Evolutionary conservation across 2,113 vertebrate species (phyloP).

Genomic region (Bos javanicus): DNA sequence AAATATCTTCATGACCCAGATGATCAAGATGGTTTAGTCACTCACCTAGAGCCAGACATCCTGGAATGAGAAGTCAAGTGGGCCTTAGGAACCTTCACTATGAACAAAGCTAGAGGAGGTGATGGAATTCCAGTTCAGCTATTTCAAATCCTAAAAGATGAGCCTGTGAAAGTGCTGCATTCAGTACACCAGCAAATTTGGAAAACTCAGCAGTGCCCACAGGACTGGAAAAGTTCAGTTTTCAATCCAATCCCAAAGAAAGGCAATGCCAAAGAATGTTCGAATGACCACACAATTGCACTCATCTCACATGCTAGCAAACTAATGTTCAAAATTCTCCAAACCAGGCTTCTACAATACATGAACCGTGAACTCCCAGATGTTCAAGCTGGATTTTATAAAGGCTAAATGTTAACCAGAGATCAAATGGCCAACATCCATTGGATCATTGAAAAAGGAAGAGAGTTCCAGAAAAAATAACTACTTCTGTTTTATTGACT

Average conservation of each 20-base stretch:
- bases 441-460: not conserved
- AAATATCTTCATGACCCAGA: not conserved
- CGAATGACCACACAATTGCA: not conserved
- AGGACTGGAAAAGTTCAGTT: not conserved
- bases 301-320: not conserved
- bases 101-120: not conserved
- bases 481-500: not conserved
- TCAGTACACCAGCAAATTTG: not conserved
- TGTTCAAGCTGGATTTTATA: not conserved
- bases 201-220: not conserved
- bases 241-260: not conserved
- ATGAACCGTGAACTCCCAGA: not conserved
- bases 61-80: not conserved
- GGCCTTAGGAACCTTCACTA: not conserved
- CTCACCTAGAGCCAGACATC: not conserved
- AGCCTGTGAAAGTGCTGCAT: no score
- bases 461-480: not conserved
- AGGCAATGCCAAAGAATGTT: not conserved
- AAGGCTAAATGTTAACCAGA: not conserved
- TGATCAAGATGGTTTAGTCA: not conserved
- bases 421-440: not conserved
- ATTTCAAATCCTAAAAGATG: no score
- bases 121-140: not conserved
- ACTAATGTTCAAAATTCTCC: not conserved
- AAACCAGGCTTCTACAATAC: not conserved